phyloP scores from a whole-genome alignment of 2,113 vertebrate genomes.

The Tautogolabrus adspersus region DNA sequence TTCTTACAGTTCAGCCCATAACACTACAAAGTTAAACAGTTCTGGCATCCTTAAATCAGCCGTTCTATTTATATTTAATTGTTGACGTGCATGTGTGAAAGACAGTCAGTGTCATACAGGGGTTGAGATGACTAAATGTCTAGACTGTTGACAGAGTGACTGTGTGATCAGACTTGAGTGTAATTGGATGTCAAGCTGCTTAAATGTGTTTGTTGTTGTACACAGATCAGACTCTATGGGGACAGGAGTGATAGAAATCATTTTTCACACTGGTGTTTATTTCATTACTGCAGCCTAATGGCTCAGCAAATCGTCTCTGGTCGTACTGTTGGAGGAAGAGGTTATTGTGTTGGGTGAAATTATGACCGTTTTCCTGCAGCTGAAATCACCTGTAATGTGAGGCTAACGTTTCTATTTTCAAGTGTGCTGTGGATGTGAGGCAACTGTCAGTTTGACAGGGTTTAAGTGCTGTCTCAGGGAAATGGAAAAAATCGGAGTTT shows the following conservation, averaged over 20 bases:
- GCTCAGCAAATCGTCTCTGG: conserved; percentile 70
- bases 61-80: neutral
- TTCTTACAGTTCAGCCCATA: neutral
- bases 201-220: conserved; percentile 73
- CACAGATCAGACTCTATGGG: conserved; percentile 69
- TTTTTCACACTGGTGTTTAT: conserved; percentile 78
- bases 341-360: conserved; percentile 68
- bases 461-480: conserved; percentile 12
- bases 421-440: conserved; percentile 19
- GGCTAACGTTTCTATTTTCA: conserved; percentile 60
- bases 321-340: conserved; percentile 64
- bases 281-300: conserved; percentile 79
- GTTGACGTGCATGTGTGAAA: conserved; percentile 10
- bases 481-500: conserved; percentile 10
- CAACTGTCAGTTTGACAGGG: conserved; percentile 38
- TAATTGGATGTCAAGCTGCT: conserved; percentile 63
- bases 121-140: conserved; percentile 34
- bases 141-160: conserved; percentile 49
- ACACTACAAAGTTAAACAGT: neutral
- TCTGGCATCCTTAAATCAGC: conserved; percentile 1
- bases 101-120: conserved; percentile 31
- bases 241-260: conserved; percentile 77
- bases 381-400: conserved; percentile 62
- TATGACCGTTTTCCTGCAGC: conserved; percentile 51
- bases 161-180: conserved; percentile 46